Evolutionary conservation across 2,888 invertebrate genomes (phyloP).

Genomic region (Acrocyrtus sp.): DNA sequence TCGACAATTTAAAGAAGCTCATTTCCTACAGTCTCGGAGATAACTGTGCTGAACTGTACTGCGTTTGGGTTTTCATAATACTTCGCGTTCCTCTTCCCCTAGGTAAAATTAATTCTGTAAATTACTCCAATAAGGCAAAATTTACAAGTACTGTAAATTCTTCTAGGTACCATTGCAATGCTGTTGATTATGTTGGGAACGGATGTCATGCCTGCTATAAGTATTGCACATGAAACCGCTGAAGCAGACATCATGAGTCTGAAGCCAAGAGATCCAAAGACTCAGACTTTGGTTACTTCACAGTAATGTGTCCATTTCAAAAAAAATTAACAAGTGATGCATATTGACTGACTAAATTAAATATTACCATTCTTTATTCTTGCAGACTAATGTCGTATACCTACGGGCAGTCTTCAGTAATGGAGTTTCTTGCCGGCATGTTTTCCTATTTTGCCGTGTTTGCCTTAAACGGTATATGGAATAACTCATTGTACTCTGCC

Average conservation of each 20-base stretch:
- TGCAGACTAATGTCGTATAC: conserved; percentile 60
- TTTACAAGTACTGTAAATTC: too few species aligned
- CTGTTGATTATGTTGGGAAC: conserved; percentile 70
- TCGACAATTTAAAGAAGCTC: conserved; percentile 98
- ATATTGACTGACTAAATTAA: neutral
- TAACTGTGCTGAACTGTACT: conserved; percentile 96
- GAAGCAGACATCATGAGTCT: conserved; percentile 81
- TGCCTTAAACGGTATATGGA: conserved; percentile 59
- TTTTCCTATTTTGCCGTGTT: conserved; percentile 61
- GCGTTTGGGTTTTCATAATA: conserved; percentile 66
- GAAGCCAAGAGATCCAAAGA: conserved; percentile 72
- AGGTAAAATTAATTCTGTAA: conserved; percentile 51
- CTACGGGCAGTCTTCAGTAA: conserved; percentile 61
- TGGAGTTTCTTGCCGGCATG: conserved; percentile 67
- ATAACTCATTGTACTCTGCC: too few species aligned
- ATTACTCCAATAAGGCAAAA: neutral
- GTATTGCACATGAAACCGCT: conserved; percentile 77
- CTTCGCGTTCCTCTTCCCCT: conserved; percentile 68
- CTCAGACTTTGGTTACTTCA: conserved; percentile 75
- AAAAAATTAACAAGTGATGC: too few species aligned
- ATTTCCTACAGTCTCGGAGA: conserved; percentile 97
- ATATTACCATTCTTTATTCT: conserved; percentile 11
- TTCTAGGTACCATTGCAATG: conserved; percentile 70
- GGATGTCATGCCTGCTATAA: conserved; percentile 67
- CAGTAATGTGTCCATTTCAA: too few species aligned